Percentiles rank a stretch among this genome's conserved stretches.
phyloP scores from a whole-genome alignment of 2,797 vertebrate genomes.

The Premnoplex brunnescens region DNA sequence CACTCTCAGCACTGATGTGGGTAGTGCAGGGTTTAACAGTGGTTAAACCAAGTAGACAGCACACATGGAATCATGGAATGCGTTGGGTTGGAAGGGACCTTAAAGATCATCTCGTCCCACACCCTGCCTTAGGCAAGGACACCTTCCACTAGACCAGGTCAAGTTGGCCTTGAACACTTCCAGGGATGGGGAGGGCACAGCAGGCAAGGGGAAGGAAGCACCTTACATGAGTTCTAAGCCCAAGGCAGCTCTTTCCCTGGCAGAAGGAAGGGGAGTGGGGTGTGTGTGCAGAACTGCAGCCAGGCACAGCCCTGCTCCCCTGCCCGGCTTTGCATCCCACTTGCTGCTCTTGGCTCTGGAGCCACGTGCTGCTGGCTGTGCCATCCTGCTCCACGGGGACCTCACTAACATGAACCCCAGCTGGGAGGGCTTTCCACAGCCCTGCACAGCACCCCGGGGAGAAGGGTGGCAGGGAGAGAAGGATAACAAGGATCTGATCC shows the following conservation, averaged over 20 bases:
- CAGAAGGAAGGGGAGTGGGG: background rate
- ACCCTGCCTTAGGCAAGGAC: background rate
- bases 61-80: background rate
- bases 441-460: background rate
- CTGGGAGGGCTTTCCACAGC: background rate
- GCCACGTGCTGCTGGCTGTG: background rate
- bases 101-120: background rate
- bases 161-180: background rate
- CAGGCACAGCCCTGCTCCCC: background rate
- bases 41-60: too few relatives aligned
- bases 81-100: background rate
- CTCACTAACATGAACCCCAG: background rate
- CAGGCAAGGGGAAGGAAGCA: background rate
- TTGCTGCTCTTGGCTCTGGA: background rate
- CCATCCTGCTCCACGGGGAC: background rate
- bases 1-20: fast-evolving
- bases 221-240: background rate
- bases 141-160: background rate
- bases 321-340: background rate
- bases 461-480: background rate
- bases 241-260: background rate
- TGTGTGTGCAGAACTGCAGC: background rate
- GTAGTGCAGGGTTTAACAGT: background rate
- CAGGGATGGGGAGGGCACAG: background rate
- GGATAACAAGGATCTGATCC: background rate